A percentile compares a stretch with the other conserved stretches of the same genome.
phyloP scores from a whole-genome alignment of 2,888 invertebrate species.

The Molanna angustata region DNA sequence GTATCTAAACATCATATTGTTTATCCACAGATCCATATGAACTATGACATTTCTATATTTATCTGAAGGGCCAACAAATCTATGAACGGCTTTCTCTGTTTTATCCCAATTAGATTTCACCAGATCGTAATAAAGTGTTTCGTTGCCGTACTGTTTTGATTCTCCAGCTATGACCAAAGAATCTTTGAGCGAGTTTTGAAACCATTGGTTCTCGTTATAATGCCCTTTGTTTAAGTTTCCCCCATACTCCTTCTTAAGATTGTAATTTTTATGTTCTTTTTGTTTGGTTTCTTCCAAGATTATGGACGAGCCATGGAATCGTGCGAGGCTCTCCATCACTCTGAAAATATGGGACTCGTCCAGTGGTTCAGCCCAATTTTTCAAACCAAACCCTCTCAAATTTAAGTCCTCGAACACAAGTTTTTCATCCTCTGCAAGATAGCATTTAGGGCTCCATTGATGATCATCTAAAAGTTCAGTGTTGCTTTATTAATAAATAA shows the following conservation, averaged over 20 bases:
- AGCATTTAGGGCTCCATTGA: conserved; percentile 41
- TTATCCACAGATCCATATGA: conserved; percentile 36
- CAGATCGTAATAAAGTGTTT: conserved; percentile 18
- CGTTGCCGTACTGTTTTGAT: conserved; percentile 25
- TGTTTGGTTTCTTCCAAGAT: conserved; percentile 22
- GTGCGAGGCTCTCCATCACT: conserved; percentile 22
- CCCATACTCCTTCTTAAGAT: conserved; percentile 16
- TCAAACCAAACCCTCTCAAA: conserved; percentile 32
- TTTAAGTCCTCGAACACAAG: conserved; percentile 47
- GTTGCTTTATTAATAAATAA: too few relatives aligned
- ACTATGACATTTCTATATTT: conserved; percentile 33
- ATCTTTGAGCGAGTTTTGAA: conserved; percentile 1
- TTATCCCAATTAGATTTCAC: conserved; percentile 14
- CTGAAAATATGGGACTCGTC: conserved; percentile 15
- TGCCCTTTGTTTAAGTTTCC: too few relatives aligned
- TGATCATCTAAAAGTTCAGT: too few relatives aligned
- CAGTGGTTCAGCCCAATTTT: conserved; percentile 6
- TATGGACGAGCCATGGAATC: conserved; percentile 25
- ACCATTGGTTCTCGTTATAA: too few relatives aligned
- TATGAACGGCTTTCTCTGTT: conserved; percentile 4
- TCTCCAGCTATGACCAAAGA: conserved; percentile 21
- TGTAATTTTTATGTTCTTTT: conserved; percentile 17
- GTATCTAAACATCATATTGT: conserved; percentile 35
- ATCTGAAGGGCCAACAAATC: conserved; percentile 9
- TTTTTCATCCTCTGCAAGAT: conserved; percentile 41